Percentiles rank a stretch among this genome's conserved stretches.
These are phyloP conservation scores for Capromys pilorides DNA, from an alignment of 2,797 vertebrate genomes.

Conservation along the genomic window DNA sequence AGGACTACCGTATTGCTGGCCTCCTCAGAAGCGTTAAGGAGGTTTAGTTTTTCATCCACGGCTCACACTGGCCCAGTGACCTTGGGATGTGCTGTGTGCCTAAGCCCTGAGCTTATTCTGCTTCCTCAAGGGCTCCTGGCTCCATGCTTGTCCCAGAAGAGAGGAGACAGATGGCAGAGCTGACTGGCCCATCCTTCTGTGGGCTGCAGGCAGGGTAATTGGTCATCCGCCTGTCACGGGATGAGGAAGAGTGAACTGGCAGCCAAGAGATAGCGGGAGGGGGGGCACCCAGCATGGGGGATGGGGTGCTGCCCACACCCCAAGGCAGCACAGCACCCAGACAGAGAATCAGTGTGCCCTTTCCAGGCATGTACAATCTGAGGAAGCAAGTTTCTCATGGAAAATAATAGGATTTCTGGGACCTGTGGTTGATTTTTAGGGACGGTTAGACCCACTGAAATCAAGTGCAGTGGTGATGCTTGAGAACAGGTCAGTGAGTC, in stretches of 20 bases:
- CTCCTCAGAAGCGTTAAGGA: neutral
- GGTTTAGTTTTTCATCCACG: neutral
- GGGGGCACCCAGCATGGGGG: neutral
- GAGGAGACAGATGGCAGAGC: neutral
- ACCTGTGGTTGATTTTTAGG: neutral
- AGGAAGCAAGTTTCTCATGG: neutral
- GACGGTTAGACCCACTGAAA: neutral
- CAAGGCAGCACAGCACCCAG: neutral
- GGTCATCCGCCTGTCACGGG: neutral
- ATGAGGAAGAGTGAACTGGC: neutral
- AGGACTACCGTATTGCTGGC: neutral
- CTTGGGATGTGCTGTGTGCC: neutral
- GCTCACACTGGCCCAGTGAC: neutral
- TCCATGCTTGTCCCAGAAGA: neutral
- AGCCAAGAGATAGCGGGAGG: neutral
- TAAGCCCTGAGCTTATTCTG: neutral
- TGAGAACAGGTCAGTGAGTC: neutral
- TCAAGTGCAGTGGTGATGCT: neutral
- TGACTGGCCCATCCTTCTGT: neutral
- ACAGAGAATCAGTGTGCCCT: neutral
- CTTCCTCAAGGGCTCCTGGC: neutral
- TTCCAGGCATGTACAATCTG: neutral
- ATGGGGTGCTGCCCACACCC: neutral
- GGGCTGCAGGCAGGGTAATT: neutral
- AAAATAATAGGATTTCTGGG: neutral